Percentiles rank a stretch among this genome's conserved stretches.
Conservation (phyloP, 2,113 vertebrate species). For the Amphiprion percula region DNA sequence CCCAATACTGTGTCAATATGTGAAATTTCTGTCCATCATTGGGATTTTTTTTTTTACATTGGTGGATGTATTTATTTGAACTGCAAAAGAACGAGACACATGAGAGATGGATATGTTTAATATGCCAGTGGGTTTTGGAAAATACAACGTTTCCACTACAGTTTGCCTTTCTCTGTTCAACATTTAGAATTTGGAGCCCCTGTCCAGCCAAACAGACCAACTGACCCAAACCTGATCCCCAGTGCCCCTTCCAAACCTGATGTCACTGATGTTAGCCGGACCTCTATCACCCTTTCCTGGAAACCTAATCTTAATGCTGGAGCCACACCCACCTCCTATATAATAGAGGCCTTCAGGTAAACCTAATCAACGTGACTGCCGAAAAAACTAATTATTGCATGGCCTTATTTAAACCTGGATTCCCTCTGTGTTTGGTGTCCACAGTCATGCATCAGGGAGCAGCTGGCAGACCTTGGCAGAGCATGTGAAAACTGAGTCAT, state of each 20-base stretch:
- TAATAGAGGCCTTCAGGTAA: conserved; percentile 99
- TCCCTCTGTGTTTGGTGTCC: conserved; percentile 37
- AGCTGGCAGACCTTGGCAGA: conserved; percentile 98
- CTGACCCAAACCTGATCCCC: conserved; percentile 97
- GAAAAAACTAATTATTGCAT: background rate
- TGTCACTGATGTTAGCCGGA: conserved; percentile 94
- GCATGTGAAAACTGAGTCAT: conserved; percentile 95
- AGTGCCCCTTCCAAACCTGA: conserved; percentile 96
- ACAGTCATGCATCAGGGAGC: conserved; percentile 96
- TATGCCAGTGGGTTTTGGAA: background rate
- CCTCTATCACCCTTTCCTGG: conserved; percentile 93
- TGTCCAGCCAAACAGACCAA: conserved; percentile 94
- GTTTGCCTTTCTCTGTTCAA: conserved; percentile 20
- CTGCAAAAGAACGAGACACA: background rate
- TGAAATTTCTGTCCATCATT: background rate
- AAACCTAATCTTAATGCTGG: conserved; percentile 95
- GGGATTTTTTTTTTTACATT: background rate
- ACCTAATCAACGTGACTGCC: background rate
- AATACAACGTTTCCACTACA: background rate
- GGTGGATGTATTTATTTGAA: background rate
- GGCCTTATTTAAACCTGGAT: conserved; percentile 9
- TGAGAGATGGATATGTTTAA: background rate
- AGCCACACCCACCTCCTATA: conserved; percentile 98
- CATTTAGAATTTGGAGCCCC: conserved; percentile 93
- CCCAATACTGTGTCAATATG: no score